Evolutionary conservation across 2,888 invertebrate species (phyloP).

Genomic region (Polydrusus pterygomalis): DNA sequence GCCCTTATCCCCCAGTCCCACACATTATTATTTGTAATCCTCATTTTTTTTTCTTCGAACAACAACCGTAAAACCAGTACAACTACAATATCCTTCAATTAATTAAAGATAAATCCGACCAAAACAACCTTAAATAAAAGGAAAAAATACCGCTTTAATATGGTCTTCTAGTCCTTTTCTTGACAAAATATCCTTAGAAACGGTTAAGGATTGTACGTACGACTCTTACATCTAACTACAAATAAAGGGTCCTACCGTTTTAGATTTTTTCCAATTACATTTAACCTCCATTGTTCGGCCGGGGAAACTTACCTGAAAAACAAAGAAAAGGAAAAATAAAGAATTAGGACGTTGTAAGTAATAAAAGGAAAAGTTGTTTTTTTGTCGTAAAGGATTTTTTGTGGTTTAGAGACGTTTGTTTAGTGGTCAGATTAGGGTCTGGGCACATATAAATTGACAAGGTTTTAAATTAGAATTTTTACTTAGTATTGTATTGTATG

Average conservation of each 20-base stretch:
- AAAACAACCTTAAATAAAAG: not conserved
- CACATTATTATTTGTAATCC: too few species aligned
- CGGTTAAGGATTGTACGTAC: slow-evolving; percentile 20
- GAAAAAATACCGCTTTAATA: slow-evolving; percentile 24
- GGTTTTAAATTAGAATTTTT: not conserved
- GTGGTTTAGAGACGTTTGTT: slow-evolving; percentile 4
- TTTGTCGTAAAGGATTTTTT: slow-evolving; percentile 17
- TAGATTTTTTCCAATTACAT: slow-evolving; percentile 41
- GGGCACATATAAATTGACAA: not conserved
- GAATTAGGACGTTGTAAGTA: slow-evolving; percentile 26
- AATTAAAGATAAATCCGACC: too few species aligned
- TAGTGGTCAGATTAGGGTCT: slow-evolving; percentile 1
- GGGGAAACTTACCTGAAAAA: slow-evolving; percentile 38
- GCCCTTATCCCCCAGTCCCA: too few species aligned
- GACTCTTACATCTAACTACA: slow-evolving; percentile 24
- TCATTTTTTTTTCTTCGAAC: too few species aligned
- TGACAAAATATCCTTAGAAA: slow-evolving; percentile 15
- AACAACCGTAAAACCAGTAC: too few species aligned
- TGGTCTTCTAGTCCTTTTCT: slow-evolving; percentile 26
- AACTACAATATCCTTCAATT: too few species aligned
- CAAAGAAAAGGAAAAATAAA: slow-evolving; percentile 34
- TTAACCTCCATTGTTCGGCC: slow-evolving; percentile 23
- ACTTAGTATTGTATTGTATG: not conserved
- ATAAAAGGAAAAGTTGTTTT: slow-evolving; percentile 17
- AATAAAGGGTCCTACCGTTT: slow-evolving; percentile 38